These are phyloP conservation scores for Strongylocentrotus purpuratus DNA, from an alignment of 35 echinoderm and acorn worm species.

Conservation along the genomic window DNA sequence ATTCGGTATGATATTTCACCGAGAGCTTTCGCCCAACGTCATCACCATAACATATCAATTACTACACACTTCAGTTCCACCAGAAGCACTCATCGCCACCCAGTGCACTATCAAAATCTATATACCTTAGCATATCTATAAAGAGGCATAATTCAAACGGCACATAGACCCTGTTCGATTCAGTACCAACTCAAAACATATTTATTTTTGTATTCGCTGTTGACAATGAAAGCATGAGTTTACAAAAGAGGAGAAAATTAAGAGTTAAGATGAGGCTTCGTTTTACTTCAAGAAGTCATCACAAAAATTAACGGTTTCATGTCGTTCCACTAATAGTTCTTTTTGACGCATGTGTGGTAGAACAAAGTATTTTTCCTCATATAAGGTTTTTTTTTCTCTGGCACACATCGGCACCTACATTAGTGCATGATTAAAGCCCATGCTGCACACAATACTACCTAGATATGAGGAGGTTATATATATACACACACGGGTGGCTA, in stretches of 20 bases:
- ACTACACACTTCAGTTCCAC: not conserved
- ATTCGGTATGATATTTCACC: not conserved
- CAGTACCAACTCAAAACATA: constrained; percentile 31
- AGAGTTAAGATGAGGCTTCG: constrained; percentile 29
- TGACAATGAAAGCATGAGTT: constrained; percentile 45
- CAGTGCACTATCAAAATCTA: not conserved
- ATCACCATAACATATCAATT: not conserved
- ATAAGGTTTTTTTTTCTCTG: constrained; percentile 23
- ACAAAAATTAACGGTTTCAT: not conserved
- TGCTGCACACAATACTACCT: constrained; percentile 35
- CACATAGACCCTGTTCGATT: not conserved
- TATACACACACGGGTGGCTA: constrained; percentile 37
- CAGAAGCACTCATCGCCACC: not conserved
- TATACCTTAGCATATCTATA: not conserved
- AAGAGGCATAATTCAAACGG: constrained; percentile 29
- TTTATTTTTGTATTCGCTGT: constrained; percentile 32
- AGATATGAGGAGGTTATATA: not conserved
- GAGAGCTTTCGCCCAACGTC: not conserved
- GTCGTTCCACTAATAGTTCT: not conserved
- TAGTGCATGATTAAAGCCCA: constrained; percentile 31
- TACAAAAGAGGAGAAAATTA: constrained; percentile 39
- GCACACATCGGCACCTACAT: constrained; percentile 38
- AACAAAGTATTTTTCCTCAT: constrained; percentile 42
- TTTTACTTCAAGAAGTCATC: constrained; percentile 31
- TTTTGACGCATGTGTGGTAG: constrained; percentile 22